Conservation (phyloP, 2,888 invertebrate species). For the Meiosimyza decipiens region DNA sequence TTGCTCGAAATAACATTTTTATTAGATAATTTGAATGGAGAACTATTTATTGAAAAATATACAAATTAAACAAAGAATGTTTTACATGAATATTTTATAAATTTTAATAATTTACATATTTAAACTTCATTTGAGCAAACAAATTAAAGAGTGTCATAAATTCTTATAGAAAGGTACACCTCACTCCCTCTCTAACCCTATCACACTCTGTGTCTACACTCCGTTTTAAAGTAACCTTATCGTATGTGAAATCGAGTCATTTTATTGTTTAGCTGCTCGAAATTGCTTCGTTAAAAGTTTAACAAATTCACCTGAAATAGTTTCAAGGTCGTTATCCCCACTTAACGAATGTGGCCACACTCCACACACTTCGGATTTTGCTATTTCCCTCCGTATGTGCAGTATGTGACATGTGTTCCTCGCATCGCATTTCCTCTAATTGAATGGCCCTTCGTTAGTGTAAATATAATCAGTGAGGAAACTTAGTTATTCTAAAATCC, state of each 20-base stretch:
- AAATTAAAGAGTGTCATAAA: no score
- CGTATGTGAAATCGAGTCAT: constrained; percentile 22
- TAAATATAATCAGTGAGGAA: constrained; percentile 7
- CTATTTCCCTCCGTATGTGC: background rate
- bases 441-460: constrained; percentile 9
- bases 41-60: no score
- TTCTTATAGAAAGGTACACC: no score
- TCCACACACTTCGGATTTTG: no score
- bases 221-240: background rate
- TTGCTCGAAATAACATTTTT: no score
- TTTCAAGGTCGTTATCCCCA: constrained; percentile 16
- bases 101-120: no score
- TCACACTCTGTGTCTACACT: background rate
- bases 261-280: background rate
- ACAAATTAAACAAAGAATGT: no score
- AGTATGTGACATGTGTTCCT: background rate
- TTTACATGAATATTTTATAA: no score
- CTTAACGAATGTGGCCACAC: constrained; percentile 1
- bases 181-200: no score
- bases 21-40: no score
- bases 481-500: constrained; percentile 8
- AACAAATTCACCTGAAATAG: background rate
- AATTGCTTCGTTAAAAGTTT: constrained; percentile 1
- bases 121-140: no score
- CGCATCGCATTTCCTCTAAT: constrained; percentile 6